Percentiles rank a stretch among this genome's conserved stretches.
These are phyloP conservation scores for Eremobia ochroleuca DNA, from an alignment of 2,888 invertebrate species.

Conservation along the genomic window DNA sequence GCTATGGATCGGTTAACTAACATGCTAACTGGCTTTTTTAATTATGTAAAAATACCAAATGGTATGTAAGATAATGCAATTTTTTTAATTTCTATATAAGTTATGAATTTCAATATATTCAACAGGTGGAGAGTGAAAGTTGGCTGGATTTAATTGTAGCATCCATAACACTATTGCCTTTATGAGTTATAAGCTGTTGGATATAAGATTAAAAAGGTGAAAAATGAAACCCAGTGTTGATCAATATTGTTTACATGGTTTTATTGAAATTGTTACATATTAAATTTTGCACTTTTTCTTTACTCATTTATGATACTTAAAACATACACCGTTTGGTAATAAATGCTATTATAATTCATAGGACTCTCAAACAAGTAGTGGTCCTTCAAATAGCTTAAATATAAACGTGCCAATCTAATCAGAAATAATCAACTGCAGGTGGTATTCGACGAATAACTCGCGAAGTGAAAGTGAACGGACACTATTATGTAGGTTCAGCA, in stretches of 20 bases:
- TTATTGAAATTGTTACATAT: conserved; percentile 90
- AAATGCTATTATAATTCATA: conserved; percentile 89
- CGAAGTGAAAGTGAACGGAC: conserved; percentile 70
- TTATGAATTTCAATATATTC: conserved; percentile 59
- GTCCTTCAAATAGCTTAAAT: conserved; percentile 86
- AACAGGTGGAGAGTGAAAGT: conserved; percentile 81
- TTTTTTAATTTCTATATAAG: background rate
- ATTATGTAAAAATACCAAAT: background rate
- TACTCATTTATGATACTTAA: conserved; percentile 87
- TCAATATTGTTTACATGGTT: conserved; percentile 89
- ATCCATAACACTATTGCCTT: conserved; percentile 71
- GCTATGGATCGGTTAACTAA: too few relatives aligned
- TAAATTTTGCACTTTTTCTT: conserved; percentile 90
- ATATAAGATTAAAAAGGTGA: conserved; percentile 49
- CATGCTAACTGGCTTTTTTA: too few relatives aligned
- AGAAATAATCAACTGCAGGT: conserved; percentile 70
- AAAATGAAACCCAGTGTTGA: conserved; percentile 80
- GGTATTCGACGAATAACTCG: conserved; percentile 69
- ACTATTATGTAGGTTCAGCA: conserved; percentile 71
- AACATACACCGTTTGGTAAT: conserved; percentile 90
- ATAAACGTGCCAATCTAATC: conserved; percentile 76
- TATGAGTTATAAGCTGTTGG: conserved; percentile 66
- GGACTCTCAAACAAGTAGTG: conserved; percentile 84
- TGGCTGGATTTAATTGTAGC: conserved; percentile 77
- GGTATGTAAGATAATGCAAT: background rate